Conservation (phyloP, 2,888 invertebrate genomes). For the Napeogenes inachia region DNA sequence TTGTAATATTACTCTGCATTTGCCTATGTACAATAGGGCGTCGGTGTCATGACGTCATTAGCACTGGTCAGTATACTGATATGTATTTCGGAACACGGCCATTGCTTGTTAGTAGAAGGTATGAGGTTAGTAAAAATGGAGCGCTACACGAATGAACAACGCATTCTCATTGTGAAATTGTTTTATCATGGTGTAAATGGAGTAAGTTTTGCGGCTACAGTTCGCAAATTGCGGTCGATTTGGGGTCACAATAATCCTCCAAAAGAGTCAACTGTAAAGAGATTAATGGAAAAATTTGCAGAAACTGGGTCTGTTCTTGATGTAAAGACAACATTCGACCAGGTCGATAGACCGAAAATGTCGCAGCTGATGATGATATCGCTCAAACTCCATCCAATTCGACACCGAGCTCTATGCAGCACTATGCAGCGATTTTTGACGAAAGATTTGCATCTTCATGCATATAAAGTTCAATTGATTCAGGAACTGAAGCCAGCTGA, state of each 20-base stretch:
- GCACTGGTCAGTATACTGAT: no score
- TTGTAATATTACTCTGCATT: no score
- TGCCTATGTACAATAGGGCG: no score
- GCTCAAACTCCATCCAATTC: constrained; percentile 1
- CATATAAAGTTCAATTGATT: constrained; percentile 18
- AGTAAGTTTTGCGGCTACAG: constrained; percentile 9
- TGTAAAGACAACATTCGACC: constrained; percentile 4
- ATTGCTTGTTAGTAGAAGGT: background rate
- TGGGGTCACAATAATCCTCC: constrained; percentile 7
- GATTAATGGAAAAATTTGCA: constrained; percentile 5
- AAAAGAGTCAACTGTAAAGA: constrained; percentile 9
- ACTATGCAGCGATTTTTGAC: constrained; percentile 15
- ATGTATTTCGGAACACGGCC: no score
- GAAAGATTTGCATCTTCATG: constrained; percentile 15
- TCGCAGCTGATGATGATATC: constrained; percentile 14
- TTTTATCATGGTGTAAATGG: constrained; percentile 1
- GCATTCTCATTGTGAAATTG: constrained; percentile 6
- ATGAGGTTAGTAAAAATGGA: background rate
- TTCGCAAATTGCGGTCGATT: constrained; percentile 8
- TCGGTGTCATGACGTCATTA: no score
- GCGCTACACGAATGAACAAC: constrained; percentile 11
- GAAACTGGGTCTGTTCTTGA: constrained; percentile 10
- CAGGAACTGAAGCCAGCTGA: constrained; percentile 17
- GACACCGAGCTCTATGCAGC: constrained; percentile 10
- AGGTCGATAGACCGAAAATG: constrained; percentile 15